These are phyloP conservation scores for Labeo calbasu DNA, from an alignment of 2,797 vertebrate species.

Conservation along the genomic window DNA sequence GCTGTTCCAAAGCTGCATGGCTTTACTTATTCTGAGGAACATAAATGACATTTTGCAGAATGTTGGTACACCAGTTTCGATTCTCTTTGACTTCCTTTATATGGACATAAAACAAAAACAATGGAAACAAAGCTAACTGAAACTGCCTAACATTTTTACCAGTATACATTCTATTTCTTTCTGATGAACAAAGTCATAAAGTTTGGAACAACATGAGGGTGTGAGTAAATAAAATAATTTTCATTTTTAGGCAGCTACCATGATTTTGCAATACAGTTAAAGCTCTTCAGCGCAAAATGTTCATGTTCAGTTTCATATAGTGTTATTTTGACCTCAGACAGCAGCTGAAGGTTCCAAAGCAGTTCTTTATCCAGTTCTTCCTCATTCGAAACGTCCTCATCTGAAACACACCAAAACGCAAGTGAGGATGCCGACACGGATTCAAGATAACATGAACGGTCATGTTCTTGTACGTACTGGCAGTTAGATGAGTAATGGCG, in stretches of 20 bases:
- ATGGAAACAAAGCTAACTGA: neutral
- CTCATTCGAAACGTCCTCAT: constrained; percentile 89
- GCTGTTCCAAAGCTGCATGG: neutral
- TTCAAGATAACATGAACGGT: constrained; percentile 21
- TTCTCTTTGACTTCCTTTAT: neutral
- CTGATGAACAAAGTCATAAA: neutral
- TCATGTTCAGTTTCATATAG: neutral
- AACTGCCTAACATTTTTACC: neutral
- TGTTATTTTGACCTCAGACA: constrained; percentile 88
- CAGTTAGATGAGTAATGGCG: constrained; percentile 90
- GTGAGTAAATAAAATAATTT: neutral
- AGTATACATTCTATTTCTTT: neutral
- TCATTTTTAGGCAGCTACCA: neutral
- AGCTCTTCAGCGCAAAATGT: neutral
- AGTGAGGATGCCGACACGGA: constrained; percentile 5
- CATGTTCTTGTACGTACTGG: constrained; percentile 84
- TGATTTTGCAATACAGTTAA: neutral
- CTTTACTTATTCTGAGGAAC: neutral
- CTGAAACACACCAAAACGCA: constrained; percentile 68
- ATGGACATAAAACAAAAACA: neutral
- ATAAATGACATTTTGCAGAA: neutral
- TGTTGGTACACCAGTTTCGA: neutral
- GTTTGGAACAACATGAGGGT: neutral
- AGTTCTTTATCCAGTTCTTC: constrained; percentile 96
- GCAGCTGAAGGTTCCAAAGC: constrained; percentile 95